Base-by-base conservation (phyloP, 2,888 invertebrate genomes). In the Lasioglossum oenotherae region DNA sequence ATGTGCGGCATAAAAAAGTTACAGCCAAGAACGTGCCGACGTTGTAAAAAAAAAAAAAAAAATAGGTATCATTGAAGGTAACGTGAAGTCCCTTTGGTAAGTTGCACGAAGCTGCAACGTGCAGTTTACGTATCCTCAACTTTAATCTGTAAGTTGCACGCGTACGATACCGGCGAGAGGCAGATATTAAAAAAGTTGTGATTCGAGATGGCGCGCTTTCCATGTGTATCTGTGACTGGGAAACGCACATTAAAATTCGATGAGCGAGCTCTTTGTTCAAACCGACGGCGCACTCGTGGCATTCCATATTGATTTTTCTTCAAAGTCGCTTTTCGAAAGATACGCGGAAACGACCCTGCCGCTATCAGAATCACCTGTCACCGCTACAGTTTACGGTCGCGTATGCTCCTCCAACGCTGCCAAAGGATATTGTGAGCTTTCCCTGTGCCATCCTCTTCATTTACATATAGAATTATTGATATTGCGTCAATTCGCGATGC, bases 161-260 rank as follows among this genome's bases (percentile, higher is more conserved):
- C 69, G 76, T 35, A 38, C 16, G 64, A 69, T 64, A 46, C 27
- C n/a, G 23, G 5, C 44, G 14, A 44, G 46, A 5, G 31, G 57
- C 41, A 49, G 84, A 84, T 88, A 87, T 87, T 82, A 87, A 88
- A 88, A 87, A 85, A 83, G 82, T 87, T 88, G 73, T 80, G 64
- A 80, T 75, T 81, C 69, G 74, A 27, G 75, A 64, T 31, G 49
- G 78, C 78, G 49, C 19, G 71, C n/a, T 69, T 74, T 67, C n/a
- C 69, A 53, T 74, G 74, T 80, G 69, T 57, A 79, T 85, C 67
- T 64, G 69, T 46, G n/a, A 85, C 64, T 72, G 74, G 60, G 19
- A 75, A 80, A 86, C 78, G 83, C 80, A 78, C 88, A 76, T 87
- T 80, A 87, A 88, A 88, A 87, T 88, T 88, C 88, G 85, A 85